Conservation (phyloP, 2,797 vertebrate species). For the Bovichtus diacanthus region DNA sequence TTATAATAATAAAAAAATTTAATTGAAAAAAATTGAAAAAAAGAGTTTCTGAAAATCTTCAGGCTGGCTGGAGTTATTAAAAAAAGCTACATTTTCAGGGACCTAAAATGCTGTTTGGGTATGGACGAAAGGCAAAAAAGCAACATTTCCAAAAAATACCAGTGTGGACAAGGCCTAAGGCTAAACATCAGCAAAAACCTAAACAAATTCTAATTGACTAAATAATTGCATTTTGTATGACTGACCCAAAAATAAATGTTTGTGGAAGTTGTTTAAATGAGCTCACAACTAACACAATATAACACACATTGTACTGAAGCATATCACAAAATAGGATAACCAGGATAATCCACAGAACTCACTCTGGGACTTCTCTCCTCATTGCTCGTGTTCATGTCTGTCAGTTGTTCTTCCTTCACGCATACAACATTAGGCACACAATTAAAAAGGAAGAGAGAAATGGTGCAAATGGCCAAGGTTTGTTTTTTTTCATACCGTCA, state of each 20-base stretch:
- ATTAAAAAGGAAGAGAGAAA: slow-evolving; percentile 9
- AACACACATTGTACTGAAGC: background rate
- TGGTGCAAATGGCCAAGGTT: background rate
- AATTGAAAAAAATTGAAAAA: too few species aligned
- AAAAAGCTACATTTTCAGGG: too few species aligned
- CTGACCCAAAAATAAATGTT: background rate
- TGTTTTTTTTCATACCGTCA: background rate
- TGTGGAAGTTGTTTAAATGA: background rate
- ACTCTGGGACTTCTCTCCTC: background rate
- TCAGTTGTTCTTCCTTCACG: background rate
- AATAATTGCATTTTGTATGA: background rate
- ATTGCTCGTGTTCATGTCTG: background rate
- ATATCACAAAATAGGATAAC: background rate
- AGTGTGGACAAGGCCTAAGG: background rate
- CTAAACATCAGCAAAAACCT: slow-evolving; percentile 3
- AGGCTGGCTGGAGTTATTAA: too few species aligned
- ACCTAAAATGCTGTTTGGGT: too few species aligned
- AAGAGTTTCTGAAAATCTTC: too few species aligned
- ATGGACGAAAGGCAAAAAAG: too few species aligned
- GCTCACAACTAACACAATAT: background rate
- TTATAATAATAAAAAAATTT: too few species aligned
- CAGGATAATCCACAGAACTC: background rate
- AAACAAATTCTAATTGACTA: background rate
- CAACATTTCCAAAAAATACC: too few species aligned
- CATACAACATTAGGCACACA: background rate